These are phyloP conservation scores for Leptatherina wallacei DNA, from an alignment of 2,797 vertebrate genomes.

Conservation along the genomic window DNA sequence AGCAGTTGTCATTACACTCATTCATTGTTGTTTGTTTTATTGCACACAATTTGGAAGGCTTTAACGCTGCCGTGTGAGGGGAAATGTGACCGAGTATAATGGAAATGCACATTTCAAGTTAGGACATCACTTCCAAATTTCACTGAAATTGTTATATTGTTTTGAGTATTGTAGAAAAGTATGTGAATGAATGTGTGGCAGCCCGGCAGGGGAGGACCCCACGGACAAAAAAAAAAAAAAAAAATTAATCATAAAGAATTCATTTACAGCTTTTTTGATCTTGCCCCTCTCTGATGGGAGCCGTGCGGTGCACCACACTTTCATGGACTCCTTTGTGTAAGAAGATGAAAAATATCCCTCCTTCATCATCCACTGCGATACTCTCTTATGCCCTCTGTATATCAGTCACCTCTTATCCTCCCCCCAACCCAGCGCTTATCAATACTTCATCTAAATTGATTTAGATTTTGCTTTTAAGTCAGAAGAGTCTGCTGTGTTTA, in stretches of 20 bases:
- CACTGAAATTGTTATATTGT: conserved; percentile 16
- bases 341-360: conserved; percentile 63
- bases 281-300: conserved; percentile 31
- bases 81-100: conserved; percentile 29
- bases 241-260: conserved; percentile 60
- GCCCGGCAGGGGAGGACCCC: conserved; percentile 10
- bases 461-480: conserved; percentile 64
- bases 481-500: conserved; percentile 58
- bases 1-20: conserved; percentile 57
- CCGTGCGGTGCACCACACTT: conserved; percentile 27
- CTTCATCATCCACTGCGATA: conserved; percentile 42
- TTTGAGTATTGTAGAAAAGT: conserved; percentile 12
- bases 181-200: conserved; percentile 7
- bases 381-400: conserved; percentile 50
- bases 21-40: conserved; percentile 49
- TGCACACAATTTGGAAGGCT: conserved; percentile 45
- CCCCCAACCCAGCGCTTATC: conserved; percentile 46
- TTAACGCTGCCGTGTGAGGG: conserved; percentile 30
- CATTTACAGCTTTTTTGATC: conserved; percentile 44
- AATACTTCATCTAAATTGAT: conserved; percentile 73
- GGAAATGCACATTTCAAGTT: conserved; percentile 20
- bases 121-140: conserved; percentile 10
- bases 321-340: conserved; percentile 50
- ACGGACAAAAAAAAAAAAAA: conserved; percentile 42
- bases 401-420: conserved; percentile 44